Evolutionary conservation across 2,888 invertebrate genomes (phyloP).

Genomic region (Yponomeuta evonymella): DNA sequence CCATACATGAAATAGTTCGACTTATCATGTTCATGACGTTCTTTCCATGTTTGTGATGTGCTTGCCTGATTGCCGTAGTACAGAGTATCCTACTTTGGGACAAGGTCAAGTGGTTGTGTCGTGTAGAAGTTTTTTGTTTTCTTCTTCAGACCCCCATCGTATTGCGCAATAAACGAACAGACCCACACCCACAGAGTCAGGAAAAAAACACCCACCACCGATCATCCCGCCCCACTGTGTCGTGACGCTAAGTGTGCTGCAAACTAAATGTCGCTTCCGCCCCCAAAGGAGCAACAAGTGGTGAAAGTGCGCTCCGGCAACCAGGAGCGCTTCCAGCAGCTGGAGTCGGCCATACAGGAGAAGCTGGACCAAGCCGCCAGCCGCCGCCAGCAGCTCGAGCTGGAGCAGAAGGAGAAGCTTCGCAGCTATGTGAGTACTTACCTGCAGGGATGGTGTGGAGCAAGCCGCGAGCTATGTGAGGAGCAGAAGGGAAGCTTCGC

Average conservation of each 20-base stretch:
- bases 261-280: not conserved
- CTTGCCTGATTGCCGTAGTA: no score
- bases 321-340: constrained; percentile 80
- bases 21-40: no score
- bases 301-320: constrained; percentile 82
- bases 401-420: constrained; percentile 85
- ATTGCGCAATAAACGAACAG: no score
- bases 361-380: constrained; percentile 81
- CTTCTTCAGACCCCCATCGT: no score
- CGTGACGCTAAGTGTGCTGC: not conserved
- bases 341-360: constrained; percentile 81
- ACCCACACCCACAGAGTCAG: not conserved
- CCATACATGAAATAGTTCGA: no score
- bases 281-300: constrained; percentile 82
- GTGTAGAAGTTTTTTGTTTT: no score
- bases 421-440: constrained; percentile 82
- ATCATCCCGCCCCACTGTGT: not conserved
- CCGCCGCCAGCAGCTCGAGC: constrained; percentile 84
- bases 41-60: no score
- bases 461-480: not conserved
- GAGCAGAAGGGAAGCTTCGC: constrained; percentile 14
- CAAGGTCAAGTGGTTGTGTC: no score
- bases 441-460: no score
- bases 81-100: no score
- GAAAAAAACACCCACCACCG: not conserved